Base-by-base conservation (phyloP, 2,888 invertebrate species). In the Heterodera filipjevi region DNA sequence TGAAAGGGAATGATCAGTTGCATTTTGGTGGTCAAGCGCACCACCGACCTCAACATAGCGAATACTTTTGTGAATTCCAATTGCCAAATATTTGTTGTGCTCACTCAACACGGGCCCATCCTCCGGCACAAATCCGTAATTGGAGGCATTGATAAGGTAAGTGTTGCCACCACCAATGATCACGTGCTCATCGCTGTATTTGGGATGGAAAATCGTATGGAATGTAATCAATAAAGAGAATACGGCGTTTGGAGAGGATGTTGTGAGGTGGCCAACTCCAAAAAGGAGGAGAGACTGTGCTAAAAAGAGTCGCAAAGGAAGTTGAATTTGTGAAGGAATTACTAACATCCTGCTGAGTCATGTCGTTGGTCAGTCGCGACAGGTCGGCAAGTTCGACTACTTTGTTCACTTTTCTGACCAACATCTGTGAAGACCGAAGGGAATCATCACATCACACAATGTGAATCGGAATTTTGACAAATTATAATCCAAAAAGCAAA, bases 221-320 rank as follows among this genome's bases (percentile, higher is more conserved):
- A 12, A 27, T 33, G 49, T 19, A 59, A 32, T 10, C 33, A 59
- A 10, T n/a, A 27, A 49, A 66, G 73, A 59, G 79, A 77, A 73
- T 76, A 82, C 82, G 78, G 79, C 12, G 53, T 75, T 44, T 80
- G 77, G 33, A 82, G 59, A 22, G 82, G 70, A 32, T 39, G 39
- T 75, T 82, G 82, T 22, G 76, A 80, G 27, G 77, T 77, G 64
- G 81, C 79, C 71, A 82, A 49, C 70, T 82, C 82, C 68, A 82
- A 76, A 75, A 82, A 82, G 46, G 81, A 76, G 35, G 77, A 76
- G 16, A 82, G 70, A 22, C 77, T 76, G 59, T 81, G 79, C 73
- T 82, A 76, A 33, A 64, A 27, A 44, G 10, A 64, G 19, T 19
- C 8, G 8, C 3, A 49, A 14, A 19, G 49, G 49, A 12, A 75